Conservation (phyloP, 2,888 invertebrate species). For the Gibbula magus region DNA sequence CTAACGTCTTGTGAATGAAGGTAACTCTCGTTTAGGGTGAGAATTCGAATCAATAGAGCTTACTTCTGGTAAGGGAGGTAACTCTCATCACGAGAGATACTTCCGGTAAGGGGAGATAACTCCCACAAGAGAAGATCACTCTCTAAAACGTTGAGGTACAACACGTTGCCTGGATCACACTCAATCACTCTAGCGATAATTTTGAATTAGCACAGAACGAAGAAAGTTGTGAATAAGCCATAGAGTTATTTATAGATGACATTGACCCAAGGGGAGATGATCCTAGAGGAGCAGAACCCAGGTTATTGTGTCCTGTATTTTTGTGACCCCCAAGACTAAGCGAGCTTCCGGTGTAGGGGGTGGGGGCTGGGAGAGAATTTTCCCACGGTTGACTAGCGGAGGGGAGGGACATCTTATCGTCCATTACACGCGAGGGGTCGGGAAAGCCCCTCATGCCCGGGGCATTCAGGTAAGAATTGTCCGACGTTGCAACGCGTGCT, state of each 20-base stretch:
- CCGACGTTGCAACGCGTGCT: constrained; percentile 71
- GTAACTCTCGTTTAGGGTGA: no score
- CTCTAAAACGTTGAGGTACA: not conserved
- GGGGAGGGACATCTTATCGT: constrained; percentile 44
- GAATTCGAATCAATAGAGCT: no score
- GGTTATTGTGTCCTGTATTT: not conserved
- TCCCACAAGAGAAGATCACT: not conserved
- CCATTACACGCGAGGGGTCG: constrained; percentile 50
- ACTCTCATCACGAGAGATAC: no score
- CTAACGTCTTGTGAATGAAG: no score
- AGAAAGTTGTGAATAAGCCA: constrained; percentile 20
- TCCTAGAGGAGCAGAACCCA: not conserved
- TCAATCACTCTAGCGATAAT: constrained; percentile 1
- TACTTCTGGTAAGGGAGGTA: no score
- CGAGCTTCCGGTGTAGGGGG: constrained; percentile 23
- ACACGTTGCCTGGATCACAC: not conserved
- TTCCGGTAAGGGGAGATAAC: constrained; percentile 2
- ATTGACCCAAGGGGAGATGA: not conserved
- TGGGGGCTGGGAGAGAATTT: constrained; percentile 34
- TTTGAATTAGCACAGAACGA: constrained; percentile 13
- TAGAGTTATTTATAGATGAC: not conserved
- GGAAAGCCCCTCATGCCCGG: constrained; percentile 34
- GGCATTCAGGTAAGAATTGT: constrained; percentile 44
- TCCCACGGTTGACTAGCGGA: constrained; percentile 47
- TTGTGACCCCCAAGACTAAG: not conserved